Conservation (phyloP, 2,113 vertebrate genomes). For the Ptyas mucosa region DNA sequence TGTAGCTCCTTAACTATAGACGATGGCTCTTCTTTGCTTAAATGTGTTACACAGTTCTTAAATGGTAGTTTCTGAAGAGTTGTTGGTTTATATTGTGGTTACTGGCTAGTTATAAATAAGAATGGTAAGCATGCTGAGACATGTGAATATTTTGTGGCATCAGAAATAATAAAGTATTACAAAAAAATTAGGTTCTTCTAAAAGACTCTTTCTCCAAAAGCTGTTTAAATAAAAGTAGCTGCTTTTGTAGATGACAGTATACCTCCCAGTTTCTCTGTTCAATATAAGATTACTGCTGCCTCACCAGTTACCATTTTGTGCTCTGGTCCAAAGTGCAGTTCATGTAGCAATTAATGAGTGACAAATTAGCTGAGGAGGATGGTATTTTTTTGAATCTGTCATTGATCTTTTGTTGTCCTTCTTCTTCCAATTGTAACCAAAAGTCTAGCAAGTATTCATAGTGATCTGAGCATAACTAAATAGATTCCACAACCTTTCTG, state of each 20-base stretch:
- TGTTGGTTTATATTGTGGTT: not conserved
- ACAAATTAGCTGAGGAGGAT: not conserved
- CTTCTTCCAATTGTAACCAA: not conserved
- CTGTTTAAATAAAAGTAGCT: not conserved
- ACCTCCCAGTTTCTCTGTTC: not conserved
- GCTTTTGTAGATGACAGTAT: not conserved
- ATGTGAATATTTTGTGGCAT: not conserved
- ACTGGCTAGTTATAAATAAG: not conserved
- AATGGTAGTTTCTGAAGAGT: not conserved
- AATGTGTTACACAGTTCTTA: not conserved
- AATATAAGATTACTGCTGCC: not conserved
- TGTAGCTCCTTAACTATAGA: not conserved
- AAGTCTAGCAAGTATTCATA: not conserved
- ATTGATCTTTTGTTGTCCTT: not conserved
- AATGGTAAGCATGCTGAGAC: not conserved
- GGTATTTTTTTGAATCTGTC: not conserved
- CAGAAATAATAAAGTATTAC: not conserved
- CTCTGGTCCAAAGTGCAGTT: not conserved
- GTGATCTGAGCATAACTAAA: not conserved
- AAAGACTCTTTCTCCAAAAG: not conserved
- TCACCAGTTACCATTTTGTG: not conserved
- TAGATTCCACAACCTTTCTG: not conserved
- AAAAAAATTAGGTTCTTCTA: not conserved
- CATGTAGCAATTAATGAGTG: constrained; percentile 1
- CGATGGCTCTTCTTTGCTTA: not conserved